Conservation (phyloP, 2,797 vertebrate genomes). For the Alouatta caraya region DNA sequence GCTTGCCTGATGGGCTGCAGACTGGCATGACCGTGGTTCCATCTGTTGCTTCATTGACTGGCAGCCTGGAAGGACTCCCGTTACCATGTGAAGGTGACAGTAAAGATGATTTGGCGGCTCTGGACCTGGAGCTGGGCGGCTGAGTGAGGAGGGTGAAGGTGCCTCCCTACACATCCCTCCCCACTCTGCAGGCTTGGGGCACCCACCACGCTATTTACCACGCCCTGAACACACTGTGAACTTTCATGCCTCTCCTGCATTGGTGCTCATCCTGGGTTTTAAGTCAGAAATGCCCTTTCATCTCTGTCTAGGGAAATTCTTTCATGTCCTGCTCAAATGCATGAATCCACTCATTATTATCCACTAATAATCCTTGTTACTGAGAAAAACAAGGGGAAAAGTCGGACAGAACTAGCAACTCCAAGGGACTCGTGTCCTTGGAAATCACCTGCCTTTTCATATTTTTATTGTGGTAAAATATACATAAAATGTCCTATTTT, state of each 20-base stretch:
- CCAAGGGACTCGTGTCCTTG: background rate
- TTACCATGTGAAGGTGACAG: background rate
- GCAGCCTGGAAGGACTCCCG: background rate
- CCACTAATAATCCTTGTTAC: no score
- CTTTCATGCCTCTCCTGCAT: background rate
- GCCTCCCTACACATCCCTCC: background rate
- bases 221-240: background rate
- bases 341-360: background rate
- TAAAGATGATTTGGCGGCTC: background rate
- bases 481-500: background rate
- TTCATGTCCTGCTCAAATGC: background rate
- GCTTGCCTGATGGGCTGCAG: no score
- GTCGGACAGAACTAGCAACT: background rate
- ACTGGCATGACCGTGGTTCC: background rate
- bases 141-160: background rate
- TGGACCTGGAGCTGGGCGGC: background rate
- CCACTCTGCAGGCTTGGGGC: background rate
- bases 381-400: background rate
- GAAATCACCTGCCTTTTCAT: background rate
- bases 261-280: background rate
- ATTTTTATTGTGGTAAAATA: background rate
- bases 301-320: background rate
- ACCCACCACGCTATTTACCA: fast-evolving
- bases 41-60: background rate
- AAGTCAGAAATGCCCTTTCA: background rate